Evolutionary conservation across 2,113 vertebrate species (phyloP), one percentile per base, ranked within the genome.

Genomic region (Sitta europaea): DNA sequence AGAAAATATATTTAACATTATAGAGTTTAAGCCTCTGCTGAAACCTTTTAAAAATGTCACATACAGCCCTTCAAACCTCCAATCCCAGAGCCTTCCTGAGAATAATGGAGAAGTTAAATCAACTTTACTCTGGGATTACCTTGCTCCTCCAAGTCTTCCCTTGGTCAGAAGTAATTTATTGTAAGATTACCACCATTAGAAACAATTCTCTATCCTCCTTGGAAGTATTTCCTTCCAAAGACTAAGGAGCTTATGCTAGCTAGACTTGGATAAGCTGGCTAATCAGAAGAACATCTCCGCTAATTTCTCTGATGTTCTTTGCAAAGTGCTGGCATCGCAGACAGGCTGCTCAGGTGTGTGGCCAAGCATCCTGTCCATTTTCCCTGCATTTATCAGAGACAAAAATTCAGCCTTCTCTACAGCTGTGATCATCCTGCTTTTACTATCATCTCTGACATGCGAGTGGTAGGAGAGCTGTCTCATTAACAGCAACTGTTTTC

Each of bases 101-200:
- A 45, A 42, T 94, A 94, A 97, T 76, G 70, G 38, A 93, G 92
- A 96, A 94, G 89, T 97, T 95, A 97, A 96, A 96, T 88, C 88
- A 93, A 91, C 93, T 96, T 97, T 97, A 96, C 76, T 94, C 92
- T 95, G 92, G 95, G 92, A 97, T 95, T 98, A 95, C 81, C 63
- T 97, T 96, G 71, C 93, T 68, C 91, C 77, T 96, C 75, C 89
- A 40, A 90, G 80, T 70, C 90, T 97, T 93, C 74, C 70, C 91
- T 70, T 91, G 91, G 93, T 96, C 91, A 95, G 86, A 92, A 97
- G 72, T 96, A 96, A 97, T 97, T 97, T 97, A 93, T 97, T 96
- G 94, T 94, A 95, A 95, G 97, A 98, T 98, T 97, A 97, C 27
- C 65, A 89, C 67, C 74, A 95, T 97, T 98, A 96, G 97, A 97